Conservation (phyloP, 2,113 vertebrate genomes). For the Tursiops truncatus region DNA sequence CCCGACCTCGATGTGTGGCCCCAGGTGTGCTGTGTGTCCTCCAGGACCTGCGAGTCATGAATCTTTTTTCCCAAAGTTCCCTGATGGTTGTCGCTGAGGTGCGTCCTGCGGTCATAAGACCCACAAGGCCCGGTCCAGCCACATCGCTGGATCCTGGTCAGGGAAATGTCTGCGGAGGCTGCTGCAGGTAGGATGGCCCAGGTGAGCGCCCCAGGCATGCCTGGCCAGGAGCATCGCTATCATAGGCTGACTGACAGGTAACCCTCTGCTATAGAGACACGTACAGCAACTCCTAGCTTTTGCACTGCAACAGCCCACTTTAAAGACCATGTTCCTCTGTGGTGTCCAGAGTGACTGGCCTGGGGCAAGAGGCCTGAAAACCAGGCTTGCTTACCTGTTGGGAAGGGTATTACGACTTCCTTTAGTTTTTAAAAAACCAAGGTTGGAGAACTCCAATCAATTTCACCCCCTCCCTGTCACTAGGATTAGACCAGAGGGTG, state of each 20-base stretch:
- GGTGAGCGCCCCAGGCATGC: background rate
- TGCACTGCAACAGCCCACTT: background rate
- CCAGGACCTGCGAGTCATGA: background rate
- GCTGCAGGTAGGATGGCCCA: background rate
- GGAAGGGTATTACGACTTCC: background rate
- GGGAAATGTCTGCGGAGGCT: background rate
- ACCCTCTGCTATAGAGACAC: background rate
- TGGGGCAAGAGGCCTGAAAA: background rate
- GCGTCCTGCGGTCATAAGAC: background rate
- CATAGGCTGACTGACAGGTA: background rate
- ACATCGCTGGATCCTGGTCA: background rate
- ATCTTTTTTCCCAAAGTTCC: background rate
- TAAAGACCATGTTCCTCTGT: background rate
- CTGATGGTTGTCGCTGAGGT: background rate
- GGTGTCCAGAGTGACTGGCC: background rate
- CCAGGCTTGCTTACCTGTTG: too few relatives aligned
- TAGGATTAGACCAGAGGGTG: background rate
- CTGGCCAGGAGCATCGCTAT: background rate
- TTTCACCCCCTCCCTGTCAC: too few relatives aligned
- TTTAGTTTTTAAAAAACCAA: background rate
- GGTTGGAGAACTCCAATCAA: background rate
- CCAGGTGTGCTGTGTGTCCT: fast-evolving
- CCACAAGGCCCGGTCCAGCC: background rate
- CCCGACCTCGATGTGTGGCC: background rate
- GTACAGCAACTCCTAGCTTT: background rate